Evolutionary conservation across 2,113 vertebrate genomes (phyloP).

Genomic region (Pseudois nayaur): DNA sequence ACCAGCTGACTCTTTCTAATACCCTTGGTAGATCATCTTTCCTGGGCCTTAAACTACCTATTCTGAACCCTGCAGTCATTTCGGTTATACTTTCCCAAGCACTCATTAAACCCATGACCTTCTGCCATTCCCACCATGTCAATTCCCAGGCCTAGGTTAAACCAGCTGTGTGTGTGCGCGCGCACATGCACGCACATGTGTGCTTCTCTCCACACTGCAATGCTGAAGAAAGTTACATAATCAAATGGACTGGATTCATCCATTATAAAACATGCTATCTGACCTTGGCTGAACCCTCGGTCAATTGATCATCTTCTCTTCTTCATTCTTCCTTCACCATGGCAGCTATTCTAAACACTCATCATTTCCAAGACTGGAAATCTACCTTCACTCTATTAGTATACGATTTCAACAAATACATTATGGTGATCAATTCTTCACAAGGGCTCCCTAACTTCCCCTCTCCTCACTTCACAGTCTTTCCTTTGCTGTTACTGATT

Average conservation of each 20-base stretch:
- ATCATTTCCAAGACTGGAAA: conserved; percentile 26
- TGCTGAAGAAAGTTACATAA: background rate
- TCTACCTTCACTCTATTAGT: background rate
- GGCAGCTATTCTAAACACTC: background rate
- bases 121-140: background rate
- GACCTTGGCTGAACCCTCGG: background rate
- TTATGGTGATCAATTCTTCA: background rate
- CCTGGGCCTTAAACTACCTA: conserved; percentile 6
- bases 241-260: background rate
- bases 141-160: conserved; percentile 2
- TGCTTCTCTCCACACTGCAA: background rate
- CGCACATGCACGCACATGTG: background rate
- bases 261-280: background rate
- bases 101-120: background rate
- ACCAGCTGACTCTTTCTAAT: background rate
- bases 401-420: conserved; percentile 20
- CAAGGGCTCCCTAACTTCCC: background rate
- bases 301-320: background rate
- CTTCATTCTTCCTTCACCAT: background rate
- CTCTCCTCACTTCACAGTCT: background rate
- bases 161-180: background rate
- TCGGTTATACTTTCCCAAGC: background rate
- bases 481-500: background rate
- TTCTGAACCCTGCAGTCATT: background rate
- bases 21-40: background rate